Percentiles rank a stretch among this genome's conserved stretches.
Evolutionary conservation across 2,113 vertebrate genomes (phyloP).

Genomic region (Pteruthius melanotis): DNA sequence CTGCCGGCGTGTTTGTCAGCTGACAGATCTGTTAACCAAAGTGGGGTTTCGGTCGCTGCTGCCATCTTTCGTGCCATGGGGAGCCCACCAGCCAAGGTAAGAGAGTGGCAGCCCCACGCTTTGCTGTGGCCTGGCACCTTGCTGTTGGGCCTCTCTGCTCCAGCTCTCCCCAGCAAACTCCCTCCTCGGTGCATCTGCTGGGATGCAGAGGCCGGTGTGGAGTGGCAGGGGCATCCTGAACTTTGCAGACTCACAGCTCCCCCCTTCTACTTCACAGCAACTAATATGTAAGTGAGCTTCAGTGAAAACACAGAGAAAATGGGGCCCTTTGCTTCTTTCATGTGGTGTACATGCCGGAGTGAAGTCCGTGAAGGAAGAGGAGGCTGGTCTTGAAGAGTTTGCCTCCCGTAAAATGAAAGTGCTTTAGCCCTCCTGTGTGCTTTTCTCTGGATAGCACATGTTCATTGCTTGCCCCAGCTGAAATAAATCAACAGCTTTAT

Average conservation of each 20-base stretch:
- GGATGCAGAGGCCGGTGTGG: neutral
- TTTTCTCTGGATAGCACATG: neutral
- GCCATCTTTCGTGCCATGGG: constrained; percentile 26
- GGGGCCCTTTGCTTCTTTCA: accelerated
- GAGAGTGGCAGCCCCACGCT: accelerated
- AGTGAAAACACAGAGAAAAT: accelerated
- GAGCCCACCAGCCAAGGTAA: constrained; percentile 58
- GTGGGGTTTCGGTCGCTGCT: neutral
- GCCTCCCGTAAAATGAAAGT: neutral
- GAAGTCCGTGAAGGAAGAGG: neutral
- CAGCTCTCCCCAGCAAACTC: accelerated
- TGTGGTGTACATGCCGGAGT: neutral
- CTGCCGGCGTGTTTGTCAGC: constrained; percentile 15
- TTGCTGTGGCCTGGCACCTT: neutral
- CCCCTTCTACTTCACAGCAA: neutral
- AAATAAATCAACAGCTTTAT: neutral
- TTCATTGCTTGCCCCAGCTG: neutral
- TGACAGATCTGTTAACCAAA: constrained; percentile 25
- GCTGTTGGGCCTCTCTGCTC: neutral
- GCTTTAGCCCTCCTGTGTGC: neutral
- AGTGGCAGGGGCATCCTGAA: neutral
- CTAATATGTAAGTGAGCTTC: accelerated
- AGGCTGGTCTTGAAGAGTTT: neutral
- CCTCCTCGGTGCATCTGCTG: neutral
- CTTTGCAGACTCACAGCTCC: accelerated